Evolutionary conservation across 2,888 invertebrate genomes (phyloP).

Genomic region (Synanthedon tipuliformis): DNA sequence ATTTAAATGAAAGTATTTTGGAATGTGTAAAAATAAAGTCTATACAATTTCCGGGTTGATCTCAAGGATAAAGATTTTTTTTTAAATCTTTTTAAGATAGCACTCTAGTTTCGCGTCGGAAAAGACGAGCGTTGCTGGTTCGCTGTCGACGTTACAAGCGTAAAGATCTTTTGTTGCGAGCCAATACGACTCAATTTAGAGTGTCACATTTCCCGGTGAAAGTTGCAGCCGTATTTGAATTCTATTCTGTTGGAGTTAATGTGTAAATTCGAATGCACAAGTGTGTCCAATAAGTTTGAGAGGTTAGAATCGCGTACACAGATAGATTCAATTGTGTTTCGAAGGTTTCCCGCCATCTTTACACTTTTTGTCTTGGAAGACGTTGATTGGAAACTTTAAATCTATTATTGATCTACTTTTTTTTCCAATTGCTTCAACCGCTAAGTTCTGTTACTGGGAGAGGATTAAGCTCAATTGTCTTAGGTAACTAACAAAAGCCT

Average conservation of each 20-base stretch:
- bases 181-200: neutral
- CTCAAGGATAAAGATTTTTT: conserved; percentile 21
- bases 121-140: neutral
- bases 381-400: neutral
- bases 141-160: neutral
- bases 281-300: conserved; percentile 1
- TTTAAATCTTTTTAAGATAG: conserved; percentile 11
- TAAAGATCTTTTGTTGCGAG: neutral
- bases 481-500: too few relatives aligned
- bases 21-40: neutral
- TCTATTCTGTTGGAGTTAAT: neutral
- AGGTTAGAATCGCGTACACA: conserved; percentile 16
- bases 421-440: neutral
- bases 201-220: neutral
- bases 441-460: neutral
- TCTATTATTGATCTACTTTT: neutral
- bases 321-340: conserved; percentile 27
- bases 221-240: neutral
- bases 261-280: neutral
- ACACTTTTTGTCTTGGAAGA: neutral
- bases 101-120: neutral
- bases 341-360: conserved; percentile 12
- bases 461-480: too few relatives aligned
- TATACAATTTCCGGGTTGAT: conserved; percentile 9
- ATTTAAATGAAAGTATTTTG: too few relatives aligned